Conservation (phyloP, 2,888 invertebrate species). For the Mayetiola destructor region DNA sequence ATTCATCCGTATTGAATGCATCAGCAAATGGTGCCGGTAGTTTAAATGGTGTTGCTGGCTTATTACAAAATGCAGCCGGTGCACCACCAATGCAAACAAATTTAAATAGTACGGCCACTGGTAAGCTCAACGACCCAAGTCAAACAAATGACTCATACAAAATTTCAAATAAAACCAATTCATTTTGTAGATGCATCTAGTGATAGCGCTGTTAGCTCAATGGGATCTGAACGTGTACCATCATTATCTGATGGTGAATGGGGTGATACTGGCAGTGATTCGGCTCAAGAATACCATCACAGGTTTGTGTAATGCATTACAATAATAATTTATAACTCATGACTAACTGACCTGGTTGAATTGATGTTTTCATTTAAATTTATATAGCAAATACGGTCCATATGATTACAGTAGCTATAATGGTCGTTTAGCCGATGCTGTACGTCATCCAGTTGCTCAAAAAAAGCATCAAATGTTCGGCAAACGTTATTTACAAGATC, state of each 20-base stretch:
- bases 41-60: slow-evolving; percentile 13
- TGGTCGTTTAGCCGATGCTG: slow-evolving; percentile 39
- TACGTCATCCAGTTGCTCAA: slow-evolving; percentile 51
- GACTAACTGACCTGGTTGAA: background rate
- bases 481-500: slow-evolving; percentile 66
- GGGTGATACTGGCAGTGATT: slow-evolving; percentile 78
- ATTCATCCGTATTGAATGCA: slow-evolving; percentile 30
- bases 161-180: too few relatives aligned
- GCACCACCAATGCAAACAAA: slow-evolving; percentile 15
- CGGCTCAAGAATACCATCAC: slow-evolving; percentile 62
- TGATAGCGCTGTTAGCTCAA: slow-evolving; percentile 83
- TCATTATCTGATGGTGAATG: slow-evolving; percentile 80
- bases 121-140: too few relatives aligned
- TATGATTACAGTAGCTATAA: slow-evolving; percentile 58
- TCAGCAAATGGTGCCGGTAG: slow-evolving; percentile 18
- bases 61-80: slow-evolving; percentile 16
- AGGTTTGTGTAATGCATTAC: slow-evolving; percentile 17
- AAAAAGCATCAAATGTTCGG: slow-evolving; percentile 91
- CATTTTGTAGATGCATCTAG: slow-evolving; percentile 74
- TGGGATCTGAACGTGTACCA: slow-evolving; percentile 82
- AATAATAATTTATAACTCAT: background rate
- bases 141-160: too few relatives aligned
- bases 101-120: background rate
- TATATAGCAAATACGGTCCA: slow-evolving; percentile 49
- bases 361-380: background rate